A percentile compares a stretch with the other conserved stretches of the same genome.
phyloP scores from a whole-genome alignment of 2,113 vertebrate species.

The Labeo catla region DNA sequence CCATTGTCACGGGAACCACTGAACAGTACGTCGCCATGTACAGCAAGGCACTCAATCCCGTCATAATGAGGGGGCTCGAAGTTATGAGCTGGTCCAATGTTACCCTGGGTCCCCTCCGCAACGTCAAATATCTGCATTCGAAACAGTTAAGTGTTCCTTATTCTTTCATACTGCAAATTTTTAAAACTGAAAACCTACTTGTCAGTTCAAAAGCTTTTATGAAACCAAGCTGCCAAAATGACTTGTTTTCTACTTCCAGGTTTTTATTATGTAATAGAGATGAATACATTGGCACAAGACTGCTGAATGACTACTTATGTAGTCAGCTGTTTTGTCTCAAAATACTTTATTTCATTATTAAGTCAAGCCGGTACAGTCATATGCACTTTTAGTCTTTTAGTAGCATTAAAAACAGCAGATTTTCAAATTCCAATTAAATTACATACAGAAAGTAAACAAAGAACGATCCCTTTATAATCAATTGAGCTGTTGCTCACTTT shows the following conservation, averaged over 20 bases:
- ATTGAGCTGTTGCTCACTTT: too few species aligned
- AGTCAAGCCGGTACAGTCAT: too few species aligned
- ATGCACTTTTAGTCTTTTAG: too few species aligned
- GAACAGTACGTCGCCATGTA: slow-evolving; percentile 89
- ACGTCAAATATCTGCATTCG: slow-evolving; percentile 87
- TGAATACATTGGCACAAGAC: neutral
- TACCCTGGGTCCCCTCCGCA: slow-evolving; percentile 83
- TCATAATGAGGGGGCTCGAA: slow-evolving; percentile 98
- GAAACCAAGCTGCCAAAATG: neutral
- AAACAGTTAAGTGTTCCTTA: neutral
- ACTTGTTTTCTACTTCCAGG: neutral
- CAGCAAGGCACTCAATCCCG: slow-evolving; percentile 92
- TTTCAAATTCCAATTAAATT: too few species aligned
- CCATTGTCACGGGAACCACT: slow-evolving; percentile 96
- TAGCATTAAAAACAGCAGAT: too few species aligned
- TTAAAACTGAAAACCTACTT: neutral
- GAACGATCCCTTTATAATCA: neutral
- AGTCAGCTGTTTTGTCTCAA: neutral
- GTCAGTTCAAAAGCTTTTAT: too few species aligned
- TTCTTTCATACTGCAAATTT: neutral
- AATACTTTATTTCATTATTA: neutral
- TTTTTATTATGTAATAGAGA: too few species aligned
- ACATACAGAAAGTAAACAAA: too few species aligned
- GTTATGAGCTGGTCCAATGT: slow-evolving; percentile 91
- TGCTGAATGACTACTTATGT: neutral